Evolutionary conservation across 2,113 vertebrate genomes (phyloP).

Genomic region (Calidris pygmaea): DNA sequence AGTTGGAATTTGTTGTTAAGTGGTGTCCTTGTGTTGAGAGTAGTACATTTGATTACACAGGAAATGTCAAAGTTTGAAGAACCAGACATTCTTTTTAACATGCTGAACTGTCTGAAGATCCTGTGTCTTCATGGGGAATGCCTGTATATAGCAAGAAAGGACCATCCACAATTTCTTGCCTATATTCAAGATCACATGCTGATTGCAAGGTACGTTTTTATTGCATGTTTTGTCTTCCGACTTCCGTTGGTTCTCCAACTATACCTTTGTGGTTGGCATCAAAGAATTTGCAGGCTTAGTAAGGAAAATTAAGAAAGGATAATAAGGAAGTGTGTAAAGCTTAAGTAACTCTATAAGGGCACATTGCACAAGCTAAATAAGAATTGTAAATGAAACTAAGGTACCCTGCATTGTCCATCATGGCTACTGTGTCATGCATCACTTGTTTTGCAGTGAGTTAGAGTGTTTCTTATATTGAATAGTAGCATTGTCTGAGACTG

Average conservation of each 20-base stretch:
- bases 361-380: background rate
- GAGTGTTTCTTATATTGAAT: background rate
- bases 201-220: slow-evolving; percentile 85
- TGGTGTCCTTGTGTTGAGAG: background rate
- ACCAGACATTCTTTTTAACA: slow-evolving; percentile 98
- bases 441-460: background rate
- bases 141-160: slow-evolving; percentile 90
- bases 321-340: background rate
- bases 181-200: slow-evolving; percentile 97
- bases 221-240: background rate
- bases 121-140: slow-evolving; percentile 96
- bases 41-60: slow-evolving; percentile 68
- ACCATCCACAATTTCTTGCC: slow-evolving; percentile 92
- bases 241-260: background rate
- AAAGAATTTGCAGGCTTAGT: background rate
- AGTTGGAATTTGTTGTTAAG: background rate
- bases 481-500: background rate
- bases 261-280: background rate
- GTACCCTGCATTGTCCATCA: background rate
- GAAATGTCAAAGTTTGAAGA: slow-evolving; percentile 98
- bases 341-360: background rate
- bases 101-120: slow-evolving; percentile 96
- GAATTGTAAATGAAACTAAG: background rate
- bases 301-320: background rate
- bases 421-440: background rate